These are phyloP conservation scores for Drosophila fulvimacula DNA, from an alignment of 2,888 invertebrate genomes.

Conservation along the genomic window DNA sequence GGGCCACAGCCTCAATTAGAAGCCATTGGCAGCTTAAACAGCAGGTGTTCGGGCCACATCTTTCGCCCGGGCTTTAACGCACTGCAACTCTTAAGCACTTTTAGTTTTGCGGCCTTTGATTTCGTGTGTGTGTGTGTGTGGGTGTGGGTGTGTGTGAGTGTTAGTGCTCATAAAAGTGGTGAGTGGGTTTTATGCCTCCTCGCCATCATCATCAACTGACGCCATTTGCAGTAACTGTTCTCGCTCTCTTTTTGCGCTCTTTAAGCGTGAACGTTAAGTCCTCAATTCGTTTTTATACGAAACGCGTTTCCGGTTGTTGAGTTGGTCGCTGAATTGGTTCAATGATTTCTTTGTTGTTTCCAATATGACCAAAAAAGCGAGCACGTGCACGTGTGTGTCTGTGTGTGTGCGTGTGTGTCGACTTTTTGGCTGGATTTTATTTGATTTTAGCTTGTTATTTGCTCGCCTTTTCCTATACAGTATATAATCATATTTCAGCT, in stretches of 20 bases:
- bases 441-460: constrained; percentile 59
- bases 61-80: constrained; percentile 2
- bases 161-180: constrained; percentile 62
- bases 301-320: constrained; percentile 81
- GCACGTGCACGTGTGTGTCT: constrained; percentile 3
- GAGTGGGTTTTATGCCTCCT: constrained; percentile 76
- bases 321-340: constrained; percentile 81
- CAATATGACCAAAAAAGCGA: constrained; percentile 21
- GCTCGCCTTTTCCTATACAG: constrained; percentile 14
- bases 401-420: constrained; percentile 15
- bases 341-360: constrained; percentile 75
- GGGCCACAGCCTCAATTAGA: constrained; percentile 59
- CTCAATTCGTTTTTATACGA: constrained; percentile 80
- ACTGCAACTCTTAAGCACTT: constrained; percentile 27
- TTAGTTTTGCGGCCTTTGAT: constrained; percentile 44
- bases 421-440: constrained; percentile 47
- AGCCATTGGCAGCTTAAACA: constrained; percentile 44
- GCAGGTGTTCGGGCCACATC: constrained; percentile 14
- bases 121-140: constrained; percentile 40
- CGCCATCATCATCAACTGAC: constrained; percentile 73
- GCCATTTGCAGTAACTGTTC: constrained; percentile 68
- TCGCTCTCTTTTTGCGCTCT: constrained; percentile 46
- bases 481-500: constrained; percentile 15
- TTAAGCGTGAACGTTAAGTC: constrained; percentile 76
- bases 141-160: constrained; percentile 37